Evolutionary conservation across 1,140 invertebrate species (phyloP).

Genomic region (Zaprionus kolodkinae): DNA sequence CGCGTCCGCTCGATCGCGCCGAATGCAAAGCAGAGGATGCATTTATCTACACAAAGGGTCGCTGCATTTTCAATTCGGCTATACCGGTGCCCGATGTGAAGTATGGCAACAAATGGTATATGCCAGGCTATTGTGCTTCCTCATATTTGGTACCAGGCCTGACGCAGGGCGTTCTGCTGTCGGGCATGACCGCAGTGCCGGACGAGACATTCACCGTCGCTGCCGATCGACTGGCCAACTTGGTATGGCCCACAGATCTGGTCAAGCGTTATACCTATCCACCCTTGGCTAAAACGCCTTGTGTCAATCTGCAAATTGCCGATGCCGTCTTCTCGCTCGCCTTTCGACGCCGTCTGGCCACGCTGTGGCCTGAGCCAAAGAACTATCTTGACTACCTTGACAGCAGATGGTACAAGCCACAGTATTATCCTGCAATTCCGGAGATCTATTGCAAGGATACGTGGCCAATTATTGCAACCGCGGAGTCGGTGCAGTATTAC

Average conservation of each 20-base stretch:
- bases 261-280: slow-evolving; percentile 95
- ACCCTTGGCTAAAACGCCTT: slow-evolving; percentile 92
- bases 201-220: slow-evolving; percentile 96
- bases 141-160: slow-evolving; percentile 97
- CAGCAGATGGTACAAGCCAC: slow-evolving; percentile 19
- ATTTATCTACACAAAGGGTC: slow-evolving; percentile 91
- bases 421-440: not conserved
- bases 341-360: slow-evolving; percentile 49
- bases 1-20: slow-evolving; percentile 96
- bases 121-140: slow-evolving; percentile 96
- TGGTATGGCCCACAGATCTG: slow-evolving; percentile 94
- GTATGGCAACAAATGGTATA: slow-evolving; percentile 90
- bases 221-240: slow-evolving; percentile 91
- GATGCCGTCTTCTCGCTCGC: slow-evolving; percentile 87
- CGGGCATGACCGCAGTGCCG: slow-evolving; percentile 92
- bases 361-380: slow-evolving; percentile 52
- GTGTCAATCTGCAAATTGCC: slow-evolving; percentile 95
- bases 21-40: slow-evolving; percentile 98
- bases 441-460: slow-evolving; percentile 34
- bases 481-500: slow-evolving; percentile 45
- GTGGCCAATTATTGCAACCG: slow-evolving; percentile 35
- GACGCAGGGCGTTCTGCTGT: slow-evolving; percentile 92
- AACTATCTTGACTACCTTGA: slow-evolving; percentile 51
- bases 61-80: slow-evolving; percentile 94
- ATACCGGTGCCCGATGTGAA: slow-evolving; percentile 93